Percentiles rank a stretch among this genome's conserved stretches.
phyloP scores from a whole-genome alignment of 2,888 invertebrate species.

The Tetragonula carbonaria region DNA sequence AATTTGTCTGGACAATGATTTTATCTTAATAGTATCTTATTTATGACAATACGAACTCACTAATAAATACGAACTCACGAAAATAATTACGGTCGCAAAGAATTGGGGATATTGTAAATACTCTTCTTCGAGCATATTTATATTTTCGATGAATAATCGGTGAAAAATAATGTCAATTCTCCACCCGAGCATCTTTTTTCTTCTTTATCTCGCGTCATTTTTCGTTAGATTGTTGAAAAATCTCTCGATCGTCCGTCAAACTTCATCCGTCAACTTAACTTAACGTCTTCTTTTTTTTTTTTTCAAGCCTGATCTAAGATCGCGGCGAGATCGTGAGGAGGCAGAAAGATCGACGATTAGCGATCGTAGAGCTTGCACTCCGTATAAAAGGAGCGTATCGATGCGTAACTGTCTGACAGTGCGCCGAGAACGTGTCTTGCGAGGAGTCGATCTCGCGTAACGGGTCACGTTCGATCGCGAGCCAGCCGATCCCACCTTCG shows the following conservation, averaged over 20 bases:
- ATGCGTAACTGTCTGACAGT: conserved; percentile 57
- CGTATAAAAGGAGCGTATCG: conserved; percentile 63
- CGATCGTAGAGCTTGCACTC: background rate
- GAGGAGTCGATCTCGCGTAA: conserved; percentile 68
- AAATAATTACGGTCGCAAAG: too few species aligned
- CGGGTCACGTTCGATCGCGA: conserved; percentile 44
- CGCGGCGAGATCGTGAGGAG: conserved; percentile 33
- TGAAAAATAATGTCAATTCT: background rate
- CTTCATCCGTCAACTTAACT: too few species aligned
- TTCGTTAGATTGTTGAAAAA: background rate
- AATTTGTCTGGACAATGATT: too few species aligned
- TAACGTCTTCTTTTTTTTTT: background rate
- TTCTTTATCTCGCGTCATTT: background rate
- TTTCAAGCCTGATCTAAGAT: background rate
- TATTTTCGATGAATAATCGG: too few species aligned
- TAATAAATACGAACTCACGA: too few species aligned
- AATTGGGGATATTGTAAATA: too few species aligned
- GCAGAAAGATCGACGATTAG: conserved; percentile 12
- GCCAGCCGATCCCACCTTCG: conserved; percentile 58
- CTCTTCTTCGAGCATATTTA: too few species aligned
- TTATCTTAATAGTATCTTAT: too few species aligned
- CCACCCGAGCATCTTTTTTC: background rate
- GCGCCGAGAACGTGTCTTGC: conserved; percentile 52
- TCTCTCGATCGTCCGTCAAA: too few species aligned
- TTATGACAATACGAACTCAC: too few species aligned